These are phyloP conservation scores for Nothocercus julius DNA, from an alignment of 2,113 vertebrate genomes.

Conservation along the genomic window DNA sequence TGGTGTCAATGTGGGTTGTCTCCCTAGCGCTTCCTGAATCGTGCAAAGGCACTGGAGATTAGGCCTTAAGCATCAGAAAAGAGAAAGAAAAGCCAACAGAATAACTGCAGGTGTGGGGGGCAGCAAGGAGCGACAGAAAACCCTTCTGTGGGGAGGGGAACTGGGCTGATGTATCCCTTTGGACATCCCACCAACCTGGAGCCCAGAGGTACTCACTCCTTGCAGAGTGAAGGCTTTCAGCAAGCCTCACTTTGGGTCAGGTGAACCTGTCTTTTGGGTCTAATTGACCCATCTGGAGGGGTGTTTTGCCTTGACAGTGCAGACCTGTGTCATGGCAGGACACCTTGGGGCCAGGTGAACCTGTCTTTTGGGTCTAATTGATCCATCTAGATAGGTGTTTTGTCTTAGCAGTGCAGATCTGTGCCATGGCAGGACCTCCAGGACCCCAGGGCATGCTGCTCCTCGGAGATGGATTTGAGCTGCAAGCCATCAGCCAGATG, in stretches of 20 bases:
- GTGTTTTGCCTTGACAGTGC: not conserved
- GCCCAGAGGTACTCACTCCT: not conserved
- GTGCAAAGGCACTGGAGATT: not conserved
- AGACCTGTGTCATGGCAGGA: not conserved
- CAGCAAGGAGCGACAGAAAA: not conserved
- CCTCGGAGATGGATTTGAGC: not conserved
- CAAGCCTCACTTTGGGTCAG: rapidly evolving
- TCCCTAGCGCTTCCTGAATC: not conserved
- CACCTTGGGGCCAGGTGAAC: no score
- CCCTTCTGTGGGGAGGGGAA: rapidly evolving
- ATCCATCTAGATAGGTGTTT: not conserved
- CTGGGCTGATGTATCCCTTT: not conserved
- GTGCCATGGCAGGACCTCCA: not conserved
- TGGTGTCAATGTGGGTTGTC: not conserved
- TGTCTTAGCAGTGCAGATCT: not conserved
- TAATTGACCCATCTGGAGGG: not conserved
- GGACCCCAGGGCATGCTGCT: not conserved
- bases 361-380: no score
- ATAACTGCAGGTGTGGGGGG: rapidly evolving
- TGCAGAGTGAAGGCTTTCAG: not conserved
- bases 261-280: not conserved
- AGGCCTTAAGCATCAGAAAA: not conserved
- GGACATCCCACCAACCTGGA: not conserved
- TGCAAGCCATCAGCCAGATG: not conserved
- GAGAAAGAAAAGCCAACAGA: not conserved